These are phyloP conservation scores for Drosophila nigritarsus DNA, from an alignment of 2,888 invertebrate genomes.

Conservation along the genomic window DNA sequence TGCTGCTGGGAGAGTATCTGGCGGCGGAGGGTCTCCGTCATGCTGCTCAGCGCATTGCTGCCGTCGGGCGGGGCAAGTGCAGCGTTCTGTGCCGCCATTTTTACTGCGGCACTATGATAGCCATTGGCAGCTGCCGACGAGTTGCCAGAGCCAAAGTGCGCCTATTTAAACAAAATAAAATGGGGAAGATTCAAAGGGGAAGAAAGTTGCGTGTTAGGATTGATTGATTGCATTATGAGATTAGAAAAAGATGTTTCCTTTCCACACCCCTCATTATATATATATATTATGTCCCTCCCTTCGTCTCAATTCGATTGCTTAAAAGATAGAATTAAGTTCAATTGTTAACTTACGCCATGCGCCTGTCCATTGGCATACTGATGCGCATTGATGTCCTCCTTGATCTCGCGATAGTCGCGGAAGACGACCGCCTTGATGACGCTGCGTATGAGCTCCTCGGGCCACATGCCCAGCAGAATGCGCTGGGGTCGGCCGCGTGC, in stretches of 20 bases:
- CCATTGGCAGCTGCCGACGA: conserved; percentile 77
- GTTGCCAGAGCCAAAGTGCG: conserved; percentile 72
- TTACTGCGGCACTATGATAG: conserved; percentile 77
- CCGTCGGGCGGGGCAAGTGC: conserved; percentile 78
- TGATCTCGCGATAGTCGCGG: conserved; percentile 93
- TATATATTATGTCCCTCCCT: not conserved
- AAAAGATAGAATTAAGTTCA: not conserved
- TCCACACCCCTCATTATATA: not conserved
- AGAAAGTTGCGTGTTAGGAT: conserved; percentile 15
- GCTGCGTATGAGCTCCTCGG: conserved; percentile 96
- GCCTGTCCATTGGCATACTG: conserved; percentile 84
- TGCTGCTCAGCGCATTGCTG: conserved; percentile 80
- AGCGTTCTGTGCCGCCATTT: conserved; percentile 79
- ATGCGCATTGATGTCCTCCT: conserved; percentile 88
- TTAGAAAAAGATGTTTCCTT: not conserved
- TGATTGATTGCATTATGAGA: not conserved
- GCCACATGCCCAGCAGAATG: conserved; percentile 96
- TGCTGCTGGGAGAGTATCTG: conserved; percentile 83
- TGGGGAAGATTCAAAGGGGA: not conserved
- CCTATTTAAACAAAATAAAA: conserved; percentile 21
- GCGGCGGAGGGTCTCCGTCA: conserved; percentile 83
- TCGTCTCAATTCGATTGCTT: not conserved
- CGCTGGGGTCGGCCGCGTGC: conserved; percentile 96
- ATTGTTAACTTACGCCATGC: conserved; percentile 65
- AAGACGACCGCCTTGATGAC: conserved; percentile 97